phyloP scores from a whole-genome alignment of 1,140 invertebrate species.

The Aphelinus atriplicis region DNA sequence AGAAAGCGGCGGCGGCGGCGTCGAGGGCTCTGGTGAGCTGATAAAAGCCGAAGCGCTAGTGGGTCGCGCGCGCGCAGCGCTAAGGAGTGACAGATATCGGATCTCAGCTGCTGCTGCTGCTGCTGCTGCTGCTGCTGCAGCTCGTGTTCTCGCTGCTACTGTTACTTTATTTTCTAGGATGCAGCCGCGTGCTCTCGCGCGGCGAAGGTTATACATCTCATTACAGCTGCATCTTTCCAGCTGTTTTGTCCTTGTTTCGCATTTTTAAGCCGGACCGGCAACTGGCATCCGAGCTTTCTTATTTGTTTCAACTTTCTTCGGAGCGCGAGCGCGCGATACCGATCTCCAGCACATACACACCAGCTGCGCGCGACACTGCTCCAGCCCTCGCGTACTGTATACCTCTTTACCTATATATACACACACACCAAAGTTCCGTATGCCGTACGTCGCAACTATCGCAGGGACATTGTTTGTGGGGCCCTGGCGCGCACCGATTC shows the following conservation, averaged over 20 bases:
- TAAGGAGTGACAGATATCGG: constrained; percentile 54
- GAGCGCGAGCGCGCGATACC: constrained; percentile 32
- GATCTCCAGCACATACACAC: not conserved
- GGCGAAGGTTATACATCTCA: constrained; percentile 22
- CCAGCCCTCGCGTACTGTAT: not conserved
- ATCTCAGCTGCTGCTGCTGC: constrained; percentile 42
- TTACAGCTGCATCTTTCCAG: constrained; percentile 20
- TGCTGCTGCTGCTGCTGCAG: constrained; percentile 46
- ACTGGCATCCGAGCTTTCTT: constrained; percentile 8
- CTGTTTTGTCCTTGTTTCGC: constrained; percentile 6
- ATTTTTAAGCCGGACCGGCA: not conserved
- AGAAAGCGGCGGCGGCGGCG: constrained; percentile 32
- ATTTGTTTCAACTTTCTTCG: constrained; percentile 33
- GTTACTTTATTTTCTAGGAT: too few species aligned
- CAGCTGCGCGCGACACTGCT: constrained; percentile 33
- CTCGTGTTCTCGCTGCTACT: constrained; percentile 42
- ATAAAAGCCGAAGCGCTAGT: constrained; percentile 37
- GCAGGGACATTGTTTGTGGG: too few species aligned
- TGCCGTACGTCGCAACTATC: too few species aligned
- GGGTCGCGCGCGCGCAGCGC: constrained; percentile 35
- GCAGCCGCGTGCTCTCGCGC: too few species aligned
- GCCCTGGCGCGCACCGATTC: too few species aligned
- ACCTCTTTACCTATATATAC: too few species aligned
- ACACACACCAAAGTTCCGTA: too few species aligned
- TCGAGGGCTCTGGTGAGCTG: not conserved